Conservation (phyloP, 2,113 vertebrate species). For the Perca fluviatilis region DNA sequence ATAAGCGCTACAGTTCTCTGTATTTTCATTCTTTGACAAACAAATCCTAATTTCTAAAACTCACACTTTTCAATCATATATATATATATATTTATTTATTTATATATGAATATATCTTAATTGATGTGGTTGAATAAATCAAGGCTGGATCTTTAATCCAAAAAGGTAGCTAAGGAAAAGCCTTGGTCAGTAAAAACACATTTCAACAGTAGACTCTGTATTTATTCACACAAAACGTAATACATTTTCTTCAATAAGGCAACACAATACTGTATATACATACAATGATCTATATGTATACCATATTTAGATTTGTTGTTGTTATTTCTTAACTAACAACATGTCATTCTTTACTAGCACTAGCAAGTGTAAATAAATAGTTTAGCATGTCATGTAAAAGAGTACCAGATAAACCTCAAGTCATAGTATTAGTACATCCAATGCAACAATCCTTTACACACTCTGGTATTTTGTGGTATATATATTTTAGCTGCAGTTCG, state of each 20-base stretch:
- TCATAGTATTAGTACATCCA: slow-evolving; percentile 66
- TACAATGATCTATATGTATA: slow-evolving; percentile 77
- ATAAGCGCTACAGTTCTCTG: background rate
- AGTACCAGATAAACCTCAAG: slow-evolving; percentile 67
- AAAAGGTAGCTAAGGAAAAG: background rate
- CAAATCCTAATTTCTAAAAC: background rate
- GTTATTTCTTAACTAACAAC: slow-evolving; percentile 72
- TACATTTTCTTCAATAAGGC: slow-evolving; percentile 83
- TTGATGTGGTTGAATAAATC: background rate
- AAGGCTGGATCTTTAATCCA: background rate
- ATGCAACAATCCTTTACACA: slow-evolving; percentile 38
- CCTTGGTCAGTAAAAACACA: slow-evolving; percentile 1
- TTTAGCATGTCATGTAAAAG: slow-evolving; percentile 76
- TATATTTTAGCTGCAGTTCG: slow-evolving; percentile 36
- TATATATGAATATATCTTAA: background rate
- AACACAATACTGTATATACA: slow-evolving; percentile 84
- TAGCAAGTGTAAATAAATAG: slow-evolving; percentile 75
- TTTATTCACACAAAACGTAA: slow-evolving; percentile 86
- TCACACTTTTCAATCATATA: background rate
- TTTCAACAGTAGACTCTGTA: slow-evolving; percentile 66
- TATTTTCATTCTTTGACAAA: slow-evolving; percentile 7
- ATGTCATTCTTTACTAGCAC: slow-evolving; percentile 74
- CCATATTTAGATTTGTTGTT: slow-evolving; percentile 69
- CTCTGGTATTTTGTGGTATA: slow-evolving; percentile 13
- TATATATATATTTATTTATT: background rate